phyloP scores from a whole-genome alignment of 2,113 vertebrate species.

The Oncorhynchus tshawytscha region DNA sequence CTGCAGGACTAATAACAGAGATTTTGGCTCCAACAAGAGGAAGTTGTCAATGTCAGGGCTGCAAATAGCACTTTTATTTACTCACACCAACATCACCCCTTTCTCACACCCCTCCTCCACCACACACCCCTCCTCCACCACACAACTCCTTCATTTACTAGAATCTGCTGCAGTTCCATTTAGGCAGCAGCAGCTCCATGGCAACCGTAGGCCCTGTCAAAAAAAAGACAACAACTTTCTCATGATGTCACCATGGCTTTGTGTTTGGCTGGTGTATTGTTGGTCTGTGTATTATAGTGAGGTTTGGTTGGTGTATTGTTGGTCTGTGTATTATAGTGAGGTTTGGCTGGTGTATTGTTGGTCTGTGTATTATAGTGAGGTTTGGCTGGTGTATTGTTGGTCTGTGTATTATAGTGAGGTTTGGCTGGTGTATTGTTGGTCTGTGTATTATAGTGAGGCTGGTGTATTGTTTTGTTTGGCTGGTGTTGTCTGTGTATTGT shows the following conservation, averaged over 20 bases:
- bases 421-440: too few relatives aligned
- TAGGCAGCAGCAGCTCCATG: slow-evolving; percentile 64
- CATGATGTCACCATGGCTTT: slow-evolving; percentile 68
- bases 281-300: too few relatives aligned
- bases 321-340: too few relatives aligned
- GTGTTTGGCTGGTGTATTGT: slow-evolving; percentile 19
- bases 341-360: too few relatives aligned
- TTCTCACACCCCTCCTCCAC: slow-evolving; percentile 25
- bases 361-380: too few relatives aligned
- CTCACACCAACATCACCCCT: slow-evolving; percentile 16
- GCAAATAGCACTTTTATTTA: not conserved
- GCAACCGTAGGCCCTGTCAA: slow-evolving; percentile 74
- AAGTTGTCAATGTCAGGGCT: slow-evolving; percentile 60
- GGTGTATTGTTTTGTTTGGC: too few relatives aligned
- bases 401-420: too few relatives aligned
- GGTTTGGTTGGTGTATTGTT: too few relatives aligned
- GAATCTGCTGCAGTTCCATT: slow-evolving; percentile 54
- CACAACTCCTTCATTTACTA: slow-evolving; percentile 55
- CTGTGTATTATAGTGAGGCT: too few relatives aligned
- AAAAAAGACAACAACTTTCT: slow-evolving; percentile 74
- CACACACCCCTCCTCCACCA: slow-evolving; percentile 42
- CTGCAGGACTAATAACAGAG: slow-evolving; percentile 51
- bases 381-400: too few relatives aligned
- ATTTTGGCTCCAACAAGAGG: slow-evolving; percentile 45
- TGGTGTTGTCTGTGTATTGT: too few relatives aligned